phyloP scores from a whole-genome alignment of 2,797 vertebrate genomes.

The Tachyglossus aculeatus region DNA sequence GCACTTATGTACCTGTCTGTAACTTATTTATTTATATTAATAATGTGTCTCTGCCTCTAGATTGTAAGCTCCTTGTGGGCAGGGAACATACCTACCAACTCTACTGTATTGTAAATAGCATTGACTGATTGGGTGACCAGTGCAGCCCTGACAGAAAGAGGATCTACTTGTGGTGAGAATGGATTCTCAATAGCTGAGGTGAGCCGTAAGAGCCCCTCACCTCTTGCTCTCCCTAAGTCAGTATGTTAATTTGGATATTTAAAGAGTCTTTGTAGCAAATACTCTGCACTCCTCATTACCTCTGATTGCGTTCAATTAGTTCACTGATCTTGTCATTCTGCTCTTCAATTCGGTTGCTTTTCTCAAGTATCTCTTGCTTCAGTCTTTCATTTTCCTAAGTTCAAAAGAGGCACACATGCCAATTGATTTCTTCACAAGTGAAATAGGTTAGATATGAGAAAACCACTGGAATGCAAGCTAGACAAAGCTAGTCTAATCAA shows the following conservation, averaged over 20 bases:
- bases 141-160: too few relatives aligned
- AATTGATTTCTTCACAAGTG: slow-evolving; percentile 7
- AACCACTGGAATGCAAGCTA: slow-evolving; percentile 6
- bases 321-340: slow-evolving; percentile 95
- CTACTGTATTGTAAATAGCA: too few relatives aligned
- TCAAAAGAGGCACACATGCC: slow-evolving; percentile 2
- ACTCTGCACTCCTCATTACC: slow-evolving; percentile 72
- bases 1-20: too few relatives aligned
- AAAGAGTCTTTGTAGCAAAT: neutral
- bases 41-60: too few relatives aligned
- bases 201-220: too few relatives aligned
- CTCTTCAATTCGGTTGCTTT: slow-evolving; percentile 92
- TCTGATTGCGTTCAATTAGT: slow-evolving; percentile 93
- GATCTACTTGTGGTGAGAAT: too few relatives aligned
- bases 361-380: slow-evolving; percentile 95
- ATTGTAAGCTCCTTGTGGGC: too few relatives aligned
- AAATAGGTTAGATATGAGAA: slow-evolving; percentile 5
- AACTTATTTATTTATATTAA: too few relatives aligned
- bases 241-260: neutral
- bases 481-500: neutral
- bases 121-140: too few relatives aligned
- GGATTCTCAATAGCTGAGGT: too few relatives aligned
- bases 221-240: neutral
- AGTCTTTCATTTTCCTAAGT: slow-evolving; percentile 93
- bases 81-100: too few relatives aligned